Conservation (phyloP, 2,797 vertebrate species). For the Helarctos malayanus region DNA sequence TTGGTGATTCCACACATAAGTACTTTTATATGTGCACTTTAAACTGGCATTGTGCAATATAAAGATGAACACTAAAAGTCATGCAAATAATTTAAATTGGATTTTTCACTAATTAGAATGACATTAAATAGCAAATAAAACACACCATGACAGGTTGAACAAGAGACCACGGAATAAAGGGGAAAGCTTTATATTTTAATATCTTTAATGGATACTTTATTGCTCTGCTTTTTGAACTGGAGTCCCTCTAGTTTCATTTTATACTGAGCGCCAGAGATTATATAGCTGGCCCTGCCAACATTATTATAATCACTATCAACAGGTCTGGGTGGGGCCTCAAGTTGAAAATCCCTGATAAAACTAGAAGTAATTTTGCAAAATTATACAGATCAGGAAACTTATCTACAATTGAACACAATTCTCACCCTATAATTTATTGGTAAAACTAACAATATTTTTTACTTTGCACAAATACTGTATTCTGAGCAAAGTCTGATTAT, state of each 20-base stretch:
- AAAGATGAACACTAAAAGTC: background rate
- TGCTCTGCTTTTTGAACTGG: background rate
- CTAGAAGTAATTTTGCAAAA: slow-evolving; percentile 27
- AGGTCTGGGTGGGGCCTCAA: background rate
- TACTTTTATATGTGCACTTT: background rate
- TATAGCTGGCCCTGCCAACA: background rate
- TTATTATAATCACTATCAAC: background rate
- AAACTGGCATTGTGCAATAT: background rate
- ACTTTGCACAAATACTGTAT: background rate
- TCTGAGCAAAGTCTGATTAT: background rate
- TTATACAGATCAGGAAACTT: slow-evolving; percentile 8
- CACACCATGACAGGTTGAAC: background rate
- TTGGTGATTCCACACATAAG: background rate
- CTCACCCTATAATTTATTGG: background rate
- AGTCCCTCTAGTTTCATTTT: background rate
- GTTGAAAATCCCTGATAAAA: slow-evolving; percentile 21
- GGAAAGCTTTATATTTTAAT: background rate
- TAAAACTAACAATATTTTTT: slow-evolving; percentile 37
- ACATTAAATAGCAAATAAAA: background rate
- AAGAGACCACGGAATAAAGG: background rate
- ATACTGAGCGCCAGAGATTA: background rate
- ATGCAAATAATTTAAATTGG: slow-evolving; percentile 51
- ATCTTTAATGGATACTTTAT: background rate
- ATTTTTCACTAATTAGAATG: background rate
- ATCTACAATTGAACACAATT: background rate